Evolutionary conservation across 2,888 invertebrate genomes (phyloP).

Genomic region (Ditylenchus weischeri): DNA sequence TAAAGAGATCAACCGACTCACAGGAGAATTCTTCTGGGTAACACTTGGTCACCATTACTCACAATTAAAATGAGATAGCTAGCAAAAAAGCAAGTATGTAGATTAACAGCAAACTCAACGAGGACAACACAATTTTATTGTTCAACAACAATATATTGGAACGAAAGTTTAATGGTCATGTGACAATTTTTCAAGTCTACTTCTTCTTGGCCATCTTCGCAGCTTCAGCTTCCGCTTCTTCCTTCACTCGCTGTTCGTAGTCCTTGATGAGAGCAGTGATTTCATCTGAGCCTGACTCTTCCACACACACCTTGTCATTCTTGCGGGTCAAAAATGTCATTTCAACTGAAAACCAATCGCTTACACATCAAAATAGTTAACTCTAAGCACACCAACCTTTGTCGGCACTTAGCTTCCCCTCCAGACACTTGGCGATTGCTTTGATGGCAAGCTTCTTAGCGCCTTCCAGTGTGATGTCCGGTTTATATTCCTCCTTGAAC

Average conservation of each 20-base stretch:
- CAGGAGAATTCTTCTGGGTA: too few relatives aligned
- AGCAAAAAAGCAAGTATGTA: too few relatives aligned
- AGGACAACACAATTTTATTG: too few relatives aligned
- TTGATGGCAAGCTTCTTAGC: slow-evolving; percentile 83
- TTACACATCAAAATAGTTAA: too few relatives aligned
- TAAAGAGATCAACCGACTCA: too few relatives aligned
- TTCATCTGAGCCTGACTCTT: slow-evolving; percentile 58
- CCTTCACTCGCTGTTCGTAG: slow-evolving; percentile 62
- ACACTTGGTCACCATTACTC: too few relatives aligned
- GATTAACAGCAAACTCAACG: too few relatives aligned
- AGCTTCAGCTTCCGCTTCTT: slow-evolving; percentile 31
- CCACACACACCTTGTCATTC: slow-evolving; percentile 60
- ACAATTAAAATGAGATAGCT: too few relatives aligned
- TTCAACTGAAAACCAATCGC: slow-evolving; percentile 59
- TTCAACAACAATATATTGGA: too few relatives aligned
- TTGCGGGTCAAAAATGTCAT: slow-evolving; percentile 61
- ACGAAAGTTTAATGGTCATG: too few relatives aligned
- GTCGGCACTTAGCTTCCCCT: slow-evolving; percentile 92
- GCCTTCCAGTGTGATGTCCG: slow-evolving; percentile 65
- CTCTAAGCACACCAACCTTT: slow-evolving; percentile 70
- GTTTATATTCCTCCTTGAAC: slow-evolving; percentile 92
- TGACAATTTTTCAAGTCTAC: too few relatives aligned
- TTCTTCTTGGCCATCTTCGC: background rate
- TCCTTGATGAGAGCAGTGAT: slow-evolving; percentile 61
- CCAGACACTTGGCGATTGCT: slow-evolving; percentile 91